A percentile compares a stretch with the other conserved stretches of the same genome.
These are phyloP conservation scores for Thermophis baileyi DNA, from an alignment of 2,113 vertebrate genomes.

Conservation along the genomic window DNA sequence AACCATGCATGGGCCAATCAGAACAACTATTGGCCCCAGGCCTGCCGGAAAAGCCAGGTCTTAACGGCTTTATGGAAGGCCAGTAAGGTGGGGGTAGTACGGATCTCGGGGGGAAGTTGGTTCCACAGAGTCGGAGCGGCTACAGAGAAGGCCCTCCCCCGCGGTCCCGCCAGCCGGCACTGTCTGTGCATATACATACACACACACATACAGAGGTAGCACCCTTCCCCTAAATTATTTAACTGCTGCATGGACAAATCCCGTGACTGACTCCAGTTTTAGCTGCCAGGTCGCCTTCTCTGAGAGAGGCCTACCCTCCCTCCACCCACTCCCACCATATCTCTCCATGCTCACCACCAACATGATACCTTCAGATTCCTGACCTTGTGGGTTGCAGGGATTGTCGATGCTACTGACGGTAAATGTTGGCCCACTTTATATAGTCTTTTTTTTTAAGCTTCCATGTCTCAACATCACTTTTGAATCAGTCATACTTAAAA, in stretches of 20 bases:
- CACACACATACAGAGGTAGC: no score
- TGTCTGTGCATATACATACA: no score
- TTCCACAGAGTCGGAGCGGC: no score
- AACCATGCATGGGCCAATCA: no score
- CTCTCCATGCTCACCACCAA: not conserved
- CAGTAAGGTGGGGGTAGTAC: no score
- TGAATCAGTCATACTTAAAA: constrained; percentile 38
- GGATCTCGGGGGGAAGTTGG: no score
- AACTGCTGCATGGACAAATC: not conserved
- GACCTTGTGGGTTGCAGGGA: not conserved
- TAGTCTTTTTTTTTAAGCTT: constrained; percentile 18
- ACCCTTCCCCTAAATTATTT: not conserved
- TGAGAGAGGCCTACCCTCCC: not conserved
- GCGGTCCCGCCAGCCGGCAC: no score
- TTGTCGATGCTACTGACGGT: constrained; percentile 17
- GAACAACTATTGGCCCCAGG: no score
- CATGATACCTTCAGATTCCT: not conserved
- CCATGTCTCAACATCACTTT: constrained; percentile 25
- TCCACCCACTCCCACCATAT: not conserved
- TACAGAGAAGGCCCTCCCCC: no score
- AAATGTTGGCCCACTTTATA: not conserved
- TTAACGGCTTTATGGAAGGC: no score
- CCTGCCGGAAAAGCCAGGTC: no score
- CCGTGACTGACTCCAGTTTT: not conserved
- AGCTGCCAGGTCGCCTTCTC: not conserved